Base-by-base conservation (phyloP, 2,888 invertebrate species). In the Pecten maximus region DNA sequence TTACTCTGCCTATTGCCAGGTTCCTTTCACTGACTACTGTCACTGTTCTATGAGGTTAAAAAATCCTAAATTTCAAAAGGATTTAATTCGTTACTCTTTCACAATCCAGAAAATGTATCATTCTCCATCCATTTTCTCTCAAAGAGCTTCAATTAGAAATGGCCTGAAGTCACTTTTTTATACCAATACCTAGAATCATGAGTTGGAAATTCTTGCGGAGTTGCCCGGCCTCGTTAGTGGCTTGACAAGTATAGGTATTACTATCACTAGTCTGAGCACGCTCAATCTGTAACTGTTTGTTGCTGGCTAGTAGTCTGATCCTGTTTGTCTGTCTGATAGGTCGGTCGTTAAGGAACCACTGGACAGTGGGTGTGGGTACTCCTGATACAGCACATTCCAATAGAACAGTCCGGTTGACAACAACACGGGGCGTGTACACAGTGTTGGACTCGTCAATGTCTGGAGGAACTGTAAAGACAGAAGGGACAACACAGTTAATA, bases 141-240 rank as follows among this genome's bases (percentile, higher is more conserved):
- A n/a, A n/a, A n/a, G n/a, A n/a, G n/a, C n/a, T n/a, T n/a, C n/a
- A n/a, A 44, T 12, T 44, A 12, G 12, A 44, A 44, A 44, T 44
- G 12, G 4, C 44, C 12, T 44, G 44, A 12, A 44, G 44, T n/a
- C n/a, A n/a, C n/a, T n/a, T n/a, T n/a, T n/a, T n/a, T n/a, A n/a
- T n/a, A n/a, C 44, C 44, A 54, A 23, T 90, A 96, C 96, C 95
- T 88, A 95, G 93, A n/a, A 96, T 96, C 92, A 96, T 96, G 8
- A 96, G 94, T 89, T 95, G 93, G 92, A 96, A 96, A 54, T 95
- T 95, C 86, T 96, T 95, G 88, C 93, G 93, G 86, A 97, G 96
- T 90, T 95, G 95, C 3, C 97, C 97, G 4, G 97, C 97, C 89
- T 97, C 97, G 93, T 97, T 97, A n/a, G 94, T 94, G 6, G 97